A percentile compares a stretch with the other conserved stretches of the same genome.
These are phyloP conservation scores for Chondrosia reniformis DNA, from an alignment of 37 sponge, comb jelly and placozoan species.

Conservation along the genomic window DNA sequence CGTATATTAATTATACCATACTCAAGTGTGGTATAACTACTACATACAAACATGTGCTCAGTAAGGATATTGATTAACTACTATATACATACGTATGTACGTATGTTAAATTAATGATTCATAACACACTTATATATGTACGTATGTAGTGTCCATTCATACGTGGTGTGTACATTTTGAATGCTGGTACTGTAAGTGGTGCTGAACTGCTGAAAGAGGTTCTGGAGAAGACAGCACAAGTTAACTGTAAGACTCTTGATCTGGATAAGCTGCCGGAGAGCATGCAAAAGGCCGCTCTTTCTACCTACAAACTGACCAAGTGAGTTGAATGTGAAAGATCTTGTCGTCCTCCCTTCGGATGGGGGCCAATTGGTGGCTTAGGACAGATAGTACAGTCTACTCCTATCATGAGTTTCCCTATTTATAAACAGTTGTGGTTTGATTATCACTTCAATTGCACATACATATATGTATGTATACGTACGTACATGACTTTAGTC, in stretches of 20 bases:
- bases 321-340: too few relatives aligned
- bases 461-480: background rate
- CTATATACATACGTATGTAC: background rate
- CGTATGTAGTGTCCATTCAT: constrained; percentile 69
- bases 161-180: constrained; percentile 70
- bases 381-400: too few relatives aligned
- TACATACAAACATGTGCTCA: too few relatives aligned
- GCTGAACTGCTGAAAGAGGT: constrained; percentile 30
- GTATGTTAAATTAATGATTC: background rate
- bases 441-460: too few relatives aligned
- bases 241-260: constrained; percentile 55
- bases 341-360: too few relatives aligned
- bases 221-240: constrained; percentile 36
- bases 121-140: background rate
- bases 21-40: too few relatives aligned
- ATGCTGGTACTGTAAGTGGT: constrained; percentile 2
- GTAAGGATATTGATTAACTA: too few relatives aligned
- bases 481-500: background rate
- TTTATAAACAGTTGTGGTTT: too few relatives aligned
- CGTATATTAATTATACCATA: too few relatives aligned
- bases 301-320: constrained; percentile 89
- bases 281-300: constrained; percentile 54
- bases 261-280: constrained; percentile 52
- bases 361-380: too few relatives aligned
- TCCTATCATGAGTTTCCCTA: too few relatives aligned